Conservation (phyloP, 2,888 invertebrate species). For the Drosophila paucipuncta region DNA sequence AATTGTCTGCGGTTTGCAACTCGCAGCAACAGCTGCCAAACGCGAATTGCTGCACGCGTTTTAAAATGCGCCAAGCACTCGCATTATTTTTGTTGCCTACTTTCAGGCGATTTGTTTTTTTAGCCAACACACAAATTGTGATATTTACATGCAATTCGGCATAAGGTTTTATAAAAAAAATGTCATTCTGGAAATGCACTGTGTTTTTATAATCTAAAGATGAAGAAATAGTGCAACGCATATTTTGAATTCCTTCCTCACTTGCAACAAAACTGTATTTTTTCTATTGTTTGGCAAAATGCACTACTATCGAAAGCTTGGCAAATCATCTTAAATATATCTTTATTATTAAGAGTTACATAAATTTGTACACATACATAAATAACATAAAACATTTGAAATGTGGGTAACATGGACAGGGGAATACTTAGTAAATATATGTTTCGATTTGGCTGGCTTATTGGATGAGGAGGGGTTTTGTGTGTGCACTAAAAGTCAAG, state of each 20-base stretch:
- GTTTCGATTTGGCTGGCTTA: slow-evolving; percentile 13
- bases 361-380: slow-evolving; percentile 74
- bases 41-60: slow-evolving; percentile 10
- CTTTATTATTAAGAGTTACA: slow-evolving; percentile 61
- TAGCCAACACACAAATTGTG: background rate
- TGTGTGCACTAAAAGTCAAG: slow-evolving; percentile 10
- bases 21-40: slow-evolving; percentile 1
- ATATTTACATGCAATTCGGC: background rate
- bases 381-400: slow-evolving; percentile 66
- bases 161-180: background rate
- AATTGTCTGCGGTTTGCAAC: slow-evolving; percentile 27
- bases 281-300: background rate
- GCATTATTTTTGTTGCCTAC: slow-evolving; percentile 16
- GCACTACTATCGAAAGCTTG: background rate
- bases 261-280: background rate
- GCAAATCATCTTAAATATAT: slow-evolving; percentile 48
- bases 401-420: slow-evolving; percentile 38
- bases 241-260: background rate
- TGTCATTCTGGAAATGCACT: background rate
- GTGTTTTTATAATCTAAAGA: background rate
- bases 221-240: background rate
- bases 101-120: slow-evolving; percentile 3
- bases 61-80: slow-evolving; percentile 20
- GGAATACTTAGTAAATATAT: slow-evolving; percentile 18
- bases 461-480: slow-evolving; percentile 8